These are phyloP conservation scores for Polyommatus iphigenia DNA, from an alignment of 2,888 invertebrate genomes.

Conservation along the genomic window DNA sequence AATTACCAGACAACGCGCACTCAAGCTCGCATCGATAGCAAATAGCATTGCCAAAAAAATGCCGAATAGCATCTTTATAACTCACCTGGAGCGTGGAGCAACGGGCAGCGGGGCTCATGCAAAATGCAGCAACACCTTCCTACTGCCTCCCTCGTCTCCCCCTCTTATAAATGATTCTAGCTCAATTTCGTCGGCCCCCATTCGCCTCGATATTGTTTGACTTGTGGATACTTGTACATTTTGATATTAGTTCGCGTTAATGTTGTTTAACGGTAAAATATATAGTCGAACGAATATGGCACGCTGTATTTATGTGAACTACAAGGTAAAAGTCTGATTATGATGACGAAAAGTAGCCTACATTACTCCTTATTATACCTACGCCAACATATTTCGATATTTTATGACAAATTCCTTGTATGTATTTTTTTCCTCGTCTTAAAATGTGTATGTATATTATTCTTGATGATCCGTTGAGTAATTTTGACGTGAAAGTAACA, in stretches of 20 bases:
- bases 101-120: conserved; percentile 65
- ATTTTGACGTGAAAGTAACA: too few relatives aligned
- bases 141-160: conserved; percentile 49
- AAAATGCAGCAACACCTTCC: conserved; percentile 66
- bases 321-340: too few relatives aligned
- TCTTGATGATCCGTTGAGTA: too few relatives aligned
- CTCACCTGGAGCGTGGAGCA: not conserved
- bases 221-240: conserved; percentile 52
- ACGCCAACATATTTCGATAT: too few relatives aligned
- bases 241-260: conserved; percentile 15
- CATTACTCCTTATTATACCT: too few relatives aligned
- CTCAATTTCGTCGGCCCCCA: conserved; percentile 65
- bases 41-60: not conserved
- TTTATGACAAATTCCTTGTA: too few relatives aligned
- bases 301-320: too few relatives aligned
- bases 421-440: too few relatives aligned
- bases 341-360: too few relatives aligned
- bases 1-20: not conserved
- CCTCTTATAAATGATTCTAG: conserved; percentile 75
- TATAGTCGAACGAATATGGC: not conserved
- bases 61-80: conserved; percentile 30
- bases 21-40: not conserved
- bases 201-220: conserved; percentile 65
- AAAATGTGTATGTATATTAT: too few relatives aligned
- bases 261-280: not conserved